Evolutionary conservation across 1,140 invertebrate genomes (phyloP).

Genomic region (Metaphire vulgaris): DNA sequence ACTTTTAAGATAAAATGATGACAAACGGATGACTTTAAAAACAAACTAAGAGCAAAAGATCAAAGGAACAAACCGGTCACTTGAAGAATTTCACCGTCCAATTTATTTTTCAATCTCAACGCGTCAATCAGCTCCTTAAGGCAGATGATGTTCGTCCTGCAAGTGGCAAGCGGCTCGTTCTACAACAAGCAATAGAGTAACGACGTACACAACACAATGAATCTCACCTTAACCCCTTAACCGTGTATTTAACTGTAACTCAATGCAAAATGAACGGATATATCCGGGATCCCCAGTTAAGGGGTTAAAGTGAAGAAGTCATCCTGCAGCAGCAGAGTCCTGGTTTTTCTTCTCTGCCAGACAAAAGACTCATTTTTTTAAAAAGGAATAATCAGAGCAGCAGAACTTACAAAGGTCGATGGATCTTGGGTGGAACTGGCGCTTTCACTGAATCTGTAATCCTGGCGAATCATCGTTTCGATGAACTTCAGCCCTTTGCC

Average conservation of each 20-base stretch:
- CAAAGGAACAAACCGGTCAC: conserved; percentile 41
- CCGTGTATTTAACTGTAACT: no score
- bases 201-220: no score
- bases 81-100: conserved; percentile 45
- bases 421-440: conserved; percentile 50
- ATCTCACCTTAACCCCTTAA: no score
- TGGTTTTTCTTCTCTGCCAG: no score
- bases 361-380: no score
- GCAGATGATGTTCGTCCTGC: conserved; percentile 66
- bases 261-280: no score
- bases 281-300: no score
- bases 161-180: conserved; percentile 67
- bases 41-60: no score
- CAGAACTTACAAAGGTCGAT: conserved; percentile 49
- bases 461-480: conserved; percentile 56
- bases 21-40: neutral
- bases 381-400: no score
- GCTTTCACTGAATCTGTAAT: conserved; percentile 45
- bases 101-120: conserved; percentile 45
- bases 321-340: no score
- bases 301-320: no score
- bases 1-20: neutral
- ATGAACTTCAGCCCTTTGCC: conserved; percentile 56
- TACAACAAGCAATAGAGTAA: no score
- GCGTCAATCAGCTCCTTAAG: conserved; percentile 57